These are phyloP conservation scores for Sparidentex hasta DNA, from an alignment of 2,797 vertebrate species.

Conservation along the genomic window DNA sequence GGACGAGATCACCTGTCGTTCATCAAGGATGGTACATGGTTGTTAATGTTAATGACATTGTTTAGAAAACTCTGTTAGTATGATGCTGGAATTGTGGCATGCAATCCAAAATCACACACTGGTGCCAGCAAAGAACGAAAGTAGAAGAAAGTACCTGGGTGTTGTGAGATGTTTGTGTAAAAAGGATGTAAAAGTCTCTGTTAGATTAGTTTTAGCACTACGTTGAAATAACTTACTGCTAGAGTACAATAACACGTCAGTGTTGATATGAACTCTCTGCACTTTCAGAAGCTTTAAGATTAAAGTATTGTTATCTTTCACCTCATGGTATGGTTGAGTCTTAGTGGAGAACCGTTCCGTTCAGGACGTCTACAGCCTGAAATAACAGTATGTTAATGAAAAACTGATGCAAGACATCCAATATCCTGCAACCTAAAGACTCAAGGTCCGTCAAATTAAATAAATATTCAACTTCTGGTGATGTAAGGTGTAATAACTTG, in stretches of 20 bases:
- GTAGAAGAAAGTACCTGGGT: too few species aligned
- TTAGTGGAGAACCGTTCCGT: not conserved
- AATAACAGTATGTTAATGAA: not conserved
- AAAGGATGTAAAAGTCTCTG: too few species aligned
- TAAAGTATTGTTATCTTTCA: not conserved
- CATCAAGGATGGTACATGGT: too few species aligned
- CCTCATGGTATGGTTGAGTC: not conserved
- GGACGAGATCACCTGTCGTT: too few species aligned
- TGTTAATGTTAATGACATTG: too few species aligned
- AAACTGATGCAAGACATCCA: not conserved
- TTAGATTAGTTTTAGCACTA: not conserved
- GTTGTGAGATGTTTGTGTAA: too few species aligned
- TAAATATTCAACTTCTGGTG: not conserved
- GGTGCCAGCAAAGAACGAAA: too few species aligned
- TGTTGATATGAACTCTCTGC: not conserved
- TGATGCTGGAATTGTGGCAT: too few species aligned
- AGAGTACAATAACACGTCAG: not conserved
- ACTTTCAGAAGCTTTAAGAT: not conserved
- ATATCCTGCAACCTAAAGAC: not conserved
- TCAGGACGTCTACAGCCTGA: not conserved
- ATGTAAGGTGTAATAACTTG: not conserved
- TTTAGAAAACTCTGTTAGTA: too few species aligned
- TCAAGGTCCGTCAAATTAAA: not conserved
- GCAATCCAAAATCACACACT: too few species aligned
- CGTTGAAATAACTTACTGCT: not conserved